Conservation (phyloP, 2,797 vertebrate genomes). For the Florisuga fusca region DNA sequence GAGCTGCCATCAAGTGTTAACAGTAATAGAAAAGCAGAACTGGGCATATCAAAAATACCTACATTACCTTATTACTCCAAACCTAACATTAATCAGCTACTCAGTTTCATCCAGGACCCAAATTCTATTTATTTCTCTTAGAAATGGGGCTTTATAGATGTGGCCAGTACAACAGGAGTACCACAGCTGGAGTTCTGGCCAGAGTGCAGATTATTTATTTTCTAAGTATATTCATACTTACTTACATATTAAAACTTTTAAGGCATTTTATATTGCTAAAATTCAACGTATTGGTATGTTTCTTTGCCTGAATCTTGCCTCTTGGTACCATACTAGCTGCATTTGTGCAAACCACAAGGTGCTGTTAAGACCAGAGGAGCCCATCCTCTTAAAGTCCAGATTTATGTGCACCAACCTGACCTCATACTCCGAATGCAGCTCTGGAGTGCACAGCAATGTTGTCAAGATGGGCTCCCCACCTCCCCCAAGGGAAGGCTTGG, state of each 20-base stretch:
- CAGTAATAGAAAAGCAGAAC: not conserved
- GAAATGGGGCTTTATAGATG: constrained; percentile 13
- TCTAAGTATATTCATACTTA: not conserved
- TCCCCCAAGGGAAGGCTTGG: accelerated
- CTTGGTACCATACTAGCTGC: not conserved
- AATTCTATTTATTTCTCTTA: not conserved
- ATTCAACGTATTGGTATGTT: not conserved
- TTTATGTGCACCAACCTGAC: not conserved
- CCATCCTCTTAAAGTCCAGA: not conserved
- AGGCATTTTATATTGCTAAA: not conserved
- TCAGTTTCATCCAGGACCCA: not conserved
- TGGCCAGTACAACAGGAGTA: constrained; percentile 18
- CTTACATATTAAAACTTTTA: not conserved
- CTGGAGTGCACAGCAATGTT: not conserved
- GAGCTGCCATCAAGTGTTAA: not conserved
- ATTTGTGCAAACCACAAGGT: not conserved
- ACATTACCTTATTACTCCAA: not conserved
- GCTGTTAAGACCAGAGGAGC: not conserved
- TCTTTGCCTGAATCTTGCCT: not conserved
- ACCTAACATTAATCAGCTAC: not conserved
- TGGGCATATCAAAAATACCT: not conserved
- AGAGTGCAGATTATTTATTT: not conserved
- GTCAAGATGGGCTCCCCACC: not conserved
- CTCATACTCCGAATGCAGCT: not conserved
- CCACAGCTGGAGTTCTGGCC: not conserved